Evolutionary conservation across 2,113 vertebrate species (phyloP).

Genomic region (Upupa epops): DNA sequence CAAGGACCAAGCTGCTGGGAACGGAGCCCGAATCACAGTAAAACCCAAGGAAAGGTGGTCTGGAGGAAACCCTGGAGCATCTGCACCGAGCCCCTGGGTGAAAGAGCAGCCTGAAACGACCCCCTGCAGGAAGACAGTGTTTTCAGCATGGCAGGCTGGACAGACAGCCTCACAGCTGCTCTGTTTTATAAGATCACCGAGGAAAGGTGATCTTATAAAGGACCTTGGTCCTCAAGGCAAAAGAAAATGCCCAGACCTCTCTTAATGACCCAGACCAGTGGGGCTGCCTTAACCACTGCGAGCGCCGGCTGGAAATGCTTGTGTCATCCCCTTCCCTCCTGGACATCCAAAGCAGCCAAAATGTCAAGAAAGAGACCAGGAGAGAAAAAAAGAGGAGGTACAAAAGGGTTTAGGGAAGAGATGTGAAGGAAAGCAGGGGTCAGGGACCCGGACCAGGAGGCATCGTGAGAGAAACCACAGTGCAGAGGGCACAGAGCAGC

Average conservation of each 20-base stretch:
- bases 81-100: neutral
- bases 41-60: neutral
- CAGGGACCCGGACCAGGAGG: neutral
- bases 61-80: neutral
- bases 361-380: neutral
- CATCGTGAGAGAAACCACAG: neutral
- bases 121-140: neutral
- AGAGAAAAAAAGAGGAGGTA: neutral
- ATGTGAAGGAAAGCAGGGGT: neutral
- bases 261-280: neutral
- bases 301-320: neutral
- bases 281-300: neutral
- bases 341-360: neutral
- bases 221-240: neutral
- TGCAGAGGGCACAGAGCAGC: neutral
- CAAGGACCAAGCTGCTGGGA: neutral
- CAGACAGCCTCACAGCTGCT: neutral
- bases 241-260: neutral
- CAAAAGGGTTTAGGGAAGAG: neutral
- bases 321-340: accelerated
- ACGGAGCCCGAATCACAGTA: neutral
- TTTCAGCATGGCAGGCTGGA: neutral
- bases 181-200: neutral
- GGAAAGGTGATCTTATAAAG: neutral
- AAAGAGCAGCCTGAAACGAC: neutral